These are phyloP conservation scores for Horisme vitalbata DNA, from an alignment of 2,888 invertebrate species.

Conservation along the genomic window DNA sequence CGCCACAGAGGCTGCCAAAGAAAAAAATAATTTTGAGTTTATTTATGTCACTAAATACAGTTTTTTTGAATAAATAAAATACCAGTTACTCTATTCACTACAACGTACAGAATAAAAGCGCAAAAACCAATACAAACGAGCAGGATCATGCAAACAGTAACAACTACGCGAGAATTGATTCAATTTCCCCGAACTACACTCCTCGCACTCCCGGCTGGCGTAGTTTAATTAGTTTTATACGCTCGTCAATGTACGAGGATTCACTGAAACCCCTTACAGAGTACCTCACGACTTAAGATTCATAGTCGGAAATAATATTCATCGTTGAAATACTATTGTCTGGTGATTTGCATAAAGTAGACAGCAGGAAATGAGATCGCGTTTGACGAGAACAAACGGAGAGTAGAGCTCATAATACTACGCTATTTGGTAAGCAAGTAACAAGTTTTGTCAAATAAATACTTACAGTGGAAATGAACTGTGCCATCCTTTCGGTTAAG, in stretches of 20 bases:
- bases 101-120: not conserved
- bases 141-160: conserved; percentile 4
- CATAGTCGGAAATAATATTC: conserved; percentile 13
- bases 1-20: no score
- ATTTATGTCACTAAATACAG: no score
- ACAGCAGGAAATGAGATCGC: conserved; percentile 24
- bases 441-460: conserved; percentile 6
- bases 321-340: conserved; percentile 12
- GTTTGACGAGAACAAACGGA: conserved; percentile 13
- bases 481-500: conserved; percentile 9
- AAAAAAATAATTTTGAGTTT: no score
- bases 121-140: not conserved
- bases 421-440: conserved; percentile 2
- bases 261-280: conserved; percentile 8
- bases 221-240: conserved; percentile 33
- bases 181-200: conserved; percentile 24
- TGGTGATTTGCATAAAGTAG: conserved; percentile 24
- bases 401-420: conserved; percentile 3
- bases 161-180: conserved; percentile 23
- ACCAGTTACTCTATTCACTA: no score
- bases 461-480: no score
- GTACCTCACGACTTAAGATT: conserved; percentile 6
- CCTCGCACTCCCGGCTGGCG: conserved; percentile 3
- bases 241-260: conserved; percentile 10
- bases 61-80: no score